Evolutionary conservation across 2,797 vertebrate species (phyloP), one percentile per base, ranked within the genome.

Genomic region (Balearica regulorum): DNA sequence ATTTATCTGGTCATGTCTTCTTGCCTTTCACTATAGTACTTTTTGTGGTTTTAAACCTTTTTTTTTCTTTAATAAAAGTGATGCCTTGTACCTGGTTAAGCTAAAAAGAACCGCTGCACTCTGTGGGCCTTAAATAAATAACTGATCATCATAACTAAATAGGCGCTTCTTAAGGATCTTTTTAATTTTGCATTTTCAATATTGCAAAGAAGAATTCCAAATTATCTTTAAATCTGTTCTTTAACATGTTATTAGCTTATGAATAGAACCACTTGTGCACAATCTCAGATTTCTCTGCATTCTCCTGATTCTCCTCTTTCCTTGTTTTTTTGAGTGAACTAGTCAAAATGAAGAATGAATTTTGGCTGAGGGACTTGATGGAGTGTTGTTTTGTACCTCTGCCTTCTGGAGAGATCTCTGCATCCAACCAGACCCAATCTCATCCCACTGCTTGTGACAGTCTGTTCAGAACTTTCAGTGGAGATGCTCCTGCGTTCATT

Each of bases 1-100:
- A 95, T 96, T 83, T 96, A 71, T 96, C 86, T 95, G 84, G 39
- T 92, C 87, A 68, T 78, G 58, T 93, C 81, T 95, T 17, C 76
- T 89, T 93, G 49, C 62, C 94, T 91, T 95, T 95, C 31, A 92
- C n/a, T 88, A 22, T 55, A 75, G 41, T 49, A 79, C 17, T 77
- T 93, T 86, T 90, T 77, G 37, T 71, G 41, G 9, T 58, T 96
- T 96, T 72, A 84, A 90, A 60, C 22, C 22, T 75, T 95, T 64
- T 93, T 93, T 53, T 53, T 76, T 83, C 49, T 93, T 88, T 85
- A 65, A 81, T n/a, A 69, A 94, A 94, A 84, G 11, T 0, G 0
- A 54, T 35, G 41, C 7, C 41, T 86, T 73, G 19, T 73, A 49
- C 73, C 61, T 62, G 73, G 31, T 44, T 88, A 87, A 91, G 11